A percentile compares a stretch with the other conserved stretches of the same genome.
Conservation (phyloP, 30 jellyfish, hydroid and myxozoan genomes). For the Turritopsis dohrnii region DNA sequence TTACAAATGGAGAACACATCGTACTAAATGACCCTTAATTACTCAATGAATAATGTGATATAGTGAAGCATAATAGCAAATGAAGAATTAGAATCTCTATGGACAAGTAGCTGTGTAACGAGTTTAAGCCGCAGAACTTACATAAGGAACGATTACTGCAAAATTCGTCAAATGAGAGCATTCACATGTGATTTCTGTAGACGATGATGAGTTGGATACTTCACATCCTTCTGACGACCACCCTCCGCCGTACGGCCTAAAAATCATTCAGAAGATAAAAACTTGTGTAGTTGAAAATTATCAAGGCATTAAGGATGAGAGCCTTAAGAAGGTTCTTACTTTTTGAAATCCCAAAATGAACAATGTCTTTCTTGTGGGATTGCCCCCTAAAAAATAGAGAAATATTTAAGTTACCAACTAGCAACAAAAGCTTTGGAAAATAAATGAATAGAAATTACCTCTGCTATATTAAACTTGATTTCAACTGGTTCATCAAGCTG, state of each 20-base stretch:
- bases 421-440: too few species aligned
- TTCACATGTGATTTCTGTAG: slow-evolving; percentile 52
- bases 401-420: too few species aligned
- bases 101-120: neutral
- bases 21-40: too few species aligned
- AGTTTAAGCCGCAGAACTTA: slow-evolving; percentile 23
- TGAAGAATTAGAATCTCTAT: neutral
- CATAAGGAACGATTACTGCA: slow-evolving; percentile 64
- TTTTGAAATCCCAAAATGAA: slow-evolving; percentile 29
- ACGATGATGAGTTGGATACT: neutral
- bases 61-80: too few species aligned
- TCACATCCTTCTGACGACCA: slow-evolving; percentile 83
- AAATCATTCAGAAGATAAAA: slow-evolving; percentile 11
- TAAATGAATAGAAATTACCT: slow-evolving; percentile 42
- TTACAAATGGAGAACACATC: too few species aligned
- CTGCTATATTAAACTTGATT: slow-evolving; percentile 24
- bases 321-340: neutral
- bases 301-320: neutral
- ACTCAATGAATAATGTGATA: too few species aligned
- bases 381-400: neutral
- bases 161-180: slow-evolving; percentile 80
- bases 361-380: neutral
- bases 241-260: slow-evolving; percentile 50
- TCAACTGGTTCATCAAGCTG: slow-evolving; percentile 40
- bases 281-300: neutral